Evolutionary conservation across 2,888 invertebrate genomes (phyloP).

Genomic region (Hylaea fasciaria): DNA sequence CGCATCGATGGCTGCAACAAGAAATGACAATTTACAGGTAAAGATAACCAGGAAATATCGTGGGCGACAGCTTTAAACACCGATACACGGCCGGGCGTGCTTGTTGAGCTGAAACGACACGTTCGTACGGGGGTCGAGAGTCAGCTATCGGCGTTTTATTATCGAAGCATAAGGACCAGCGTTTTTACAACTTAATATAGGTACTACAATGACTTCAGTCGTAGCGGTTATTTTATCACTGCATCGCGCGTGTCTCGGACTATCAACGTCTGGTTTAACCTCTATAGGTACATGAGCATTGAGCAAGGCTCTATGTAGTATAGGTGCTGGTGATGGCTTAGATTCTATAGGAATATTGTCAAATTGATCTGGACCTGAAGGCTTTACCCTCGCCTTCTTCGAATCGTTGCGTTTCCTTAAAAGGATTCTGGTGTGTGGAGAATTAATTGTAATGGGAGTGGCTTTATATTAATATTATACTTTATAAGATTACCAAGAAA

Average conservation of each 20-base stretch:
- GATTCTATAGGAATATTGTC: no score
- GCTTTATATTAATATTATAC: no score
- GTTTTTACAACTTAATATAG: constrained; percentile 59
- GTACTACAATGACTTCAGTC: constrained; percentile 44
- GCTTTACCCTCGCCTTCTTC: no score
- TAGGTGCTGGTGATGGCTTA: no score
- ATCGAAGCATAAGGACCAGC: constrained; percentile 38
- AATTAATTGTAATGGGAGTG: constrained; percentile 10
- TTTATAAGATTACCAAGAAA: constrained; percentile 20
- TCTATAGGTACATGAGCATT: no score
- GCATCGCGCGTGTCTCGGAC: constrained; percentile 23
- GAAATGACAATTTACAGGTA: constrained; percentile 65
- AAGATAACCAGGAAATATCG: constrained; percentile 67
- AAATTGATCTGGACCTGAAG: not conserved
- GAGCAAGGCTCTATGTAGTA: no score
- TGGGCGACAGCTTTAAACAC: constrained; percentile 55
- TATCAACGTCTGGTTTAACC: no score
- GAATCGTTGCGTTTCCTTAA: constrained; percentile 1
- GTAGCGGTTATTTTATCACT: constrained; percentile 55
- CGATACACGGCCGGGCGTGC: constrained; percentile 59
- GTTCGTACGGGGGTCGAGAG: constrained; percentile 51
- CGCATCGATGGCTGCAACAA: constrained; percentile 91
- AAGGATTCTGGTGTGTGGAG: constrained; percentile 1
- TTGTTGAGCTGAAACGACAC: constrained; percentile 62
- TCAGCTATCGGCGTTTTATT: constrained; percentile 50